Evolutionary conservation across 1,140 invertebrate species (phyloP), one percentile per base, ranked within the genome.

Genomic region (Harpegnathos saltator): DNA sequence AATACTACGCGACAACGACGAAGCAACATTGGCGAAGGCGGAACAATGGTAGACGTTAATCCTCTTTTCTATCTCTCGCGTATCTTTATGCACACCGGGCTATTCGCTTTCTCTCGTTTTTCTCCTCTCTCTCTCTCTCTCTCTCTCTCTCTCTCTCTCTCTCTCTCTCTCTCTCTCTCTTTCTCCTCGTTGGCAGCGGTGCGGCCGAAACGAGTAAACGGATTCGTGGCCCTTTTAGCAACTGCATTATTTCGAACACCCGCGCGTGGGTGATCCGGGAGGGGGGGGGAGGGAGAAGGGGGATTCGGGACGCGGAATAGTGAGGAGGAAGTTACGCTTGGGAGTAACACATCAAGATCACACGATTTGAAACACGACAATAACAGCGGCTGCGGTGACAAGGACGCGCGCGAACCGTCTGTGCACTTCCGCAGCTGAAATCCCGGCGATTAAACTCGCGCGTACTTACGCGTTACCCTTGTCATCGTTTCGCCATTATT

Each of bases 181-280:
- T n/a, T n/a, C n/a, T n/a, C n/a, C n/a, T n/a, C 29, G 69, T 63
- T 22, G 29, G 50, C 38, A 44, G 52, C 17, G 69, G 38, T 33
- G 50, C 33, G 22, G 75, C 17, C 65, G 65, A 80, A 48, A 80
- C 71, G 75, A 71, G 69, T 78, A 69, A 78, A 80, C 52, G 52
- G 75, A 80, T 69, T 78, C 58, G 75, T 56, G 75, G 50, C 75
- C 59, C 65, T 80, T 80, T 80, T 71, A 71, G 75, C 24, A 24
- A 52, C 3, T 15, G 33, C 22, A 58, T 80, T 69, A 80, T 80
- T 69, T 69, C 33, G 33, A 62, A 5, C 14, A 33, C 33, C 2
- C 33, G 7, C 33, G 7, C 33, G 33, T 7, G 33, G 2, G 33
- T 7, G 33, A 33, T 33, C 1, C 1, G 33, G 33, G 33, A 7